A percentile compares a stretch with the other conserved stretches of the same genome.
Evolutionary conservation across 2,888 invertebrate species (phyloP).

Genomic region (Rhagium mordax): DNA sequence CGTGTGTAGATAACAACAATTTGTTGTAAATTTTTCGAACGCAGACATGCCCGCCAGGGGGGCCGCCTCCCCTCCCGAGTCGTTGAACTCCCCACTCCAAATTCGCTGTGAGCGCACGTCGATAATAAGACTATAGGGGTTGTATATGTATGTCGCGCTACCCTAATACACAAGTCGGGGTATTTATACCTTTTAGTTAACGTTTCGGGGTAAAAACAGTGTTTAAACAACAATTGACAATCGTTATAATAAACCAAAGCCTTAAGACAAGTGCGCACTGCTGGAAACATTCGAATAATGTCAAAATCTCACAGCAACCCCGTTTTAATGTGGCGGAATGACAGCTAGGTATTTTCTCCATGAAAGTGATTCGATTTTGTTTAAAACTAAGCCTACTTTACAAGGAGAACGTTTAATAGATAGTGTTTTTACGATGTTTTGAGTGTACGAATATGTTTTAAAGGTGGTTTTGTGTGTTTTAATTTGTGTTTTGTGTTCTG

Average conservation of each 20-base stretch:
- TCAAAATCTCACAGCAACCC: constrained; percentile 24
- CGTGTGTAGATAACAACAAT: background rate
- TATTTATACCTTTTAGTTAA: constrained; percentile 56
- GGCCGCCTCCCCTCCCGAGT: constrained; percentile 51
- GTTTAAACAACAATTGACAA: constrained; percentile 36
- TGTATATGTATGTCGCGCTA: constrained; percentile 64
- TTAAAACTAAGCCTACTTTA: constrained; percentile 3
- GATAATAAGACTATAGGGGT: constrained; percentile 59
- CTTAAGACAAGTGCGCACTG: constrained; percentile 16
- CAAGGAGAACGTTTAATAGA: background rate
- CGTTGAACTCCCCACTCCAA: constrained; percentile 60
- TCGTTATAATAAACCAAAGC: constrained; percentile 9
- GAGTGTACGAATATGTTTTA: constrained; percentile 6
- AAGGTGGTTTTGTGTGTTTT: constrained; percentile 28
- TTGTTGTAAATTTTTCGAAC: constrained; percentile 35
- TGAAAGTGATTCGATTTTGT: constrained; percentile 28
- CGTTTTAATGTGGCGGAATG: constrained; percentile 32
- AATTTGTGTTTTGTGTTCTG: constrained; percentile 43
- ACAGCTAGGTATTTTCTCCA: constrained; percentile 27
- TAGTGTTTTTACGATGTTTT: constrained; percentile 10
- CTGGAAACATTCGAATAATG: constrained; percentile 15
- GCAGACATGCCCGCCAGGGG: constrained; percentile 36
- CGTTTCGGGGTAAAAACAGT: constrained; percentile 41
- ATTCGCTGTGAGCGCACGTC: constrained; percentile 60
- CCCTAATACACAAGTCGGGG: constrained; percentile 56